A percentile compares a stretch with the other conserved stretches of the same genome.
These are phyloP conservation scores for Harpalus rubripes DNA, from an alignment of 2,888 invertebrate genomes.

Conservation along the genomic window DNA sequence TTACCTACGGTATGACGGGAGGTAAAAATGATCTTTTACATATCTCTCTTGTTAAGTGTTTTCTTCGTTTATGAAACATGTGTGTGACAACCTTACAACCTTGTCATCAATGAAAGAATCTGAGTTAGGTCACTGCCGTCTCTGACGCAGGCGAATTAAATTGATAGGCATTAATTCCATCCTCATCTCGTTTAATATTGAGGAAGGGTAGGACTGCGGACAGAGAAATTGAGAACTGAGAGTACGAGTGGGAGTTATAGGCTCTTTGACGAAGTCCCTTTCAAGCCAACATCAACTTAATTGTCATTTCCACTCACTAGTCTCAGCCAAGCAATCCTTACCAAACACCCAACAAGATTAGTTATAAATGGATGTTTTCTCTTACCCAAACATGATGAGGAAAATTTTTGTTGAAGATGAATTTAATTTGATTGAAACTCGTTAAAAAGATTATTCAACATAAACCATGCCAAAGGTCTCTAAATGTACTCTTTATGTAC, in stretches of 20 bases:
- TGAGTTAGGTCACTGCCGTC: no score
- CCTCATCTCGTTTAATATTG: constrained; percentile 43
- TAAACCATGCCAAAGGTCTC: no score
- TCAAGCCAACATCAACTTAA: neutral
- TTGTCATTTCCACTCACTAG: neutral
- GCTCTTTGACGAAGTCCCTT: neutral
- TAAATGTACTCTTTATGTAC: no score
- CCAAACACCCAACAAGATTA: neutral
- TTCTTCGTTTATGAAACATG: no score
- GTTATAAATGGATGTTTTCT: neutral
- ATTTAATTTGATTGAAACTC: no score
- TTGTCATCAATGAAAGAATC: no score
- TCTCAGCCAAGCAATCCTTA: neutral
- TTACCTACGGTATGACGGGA: no score
- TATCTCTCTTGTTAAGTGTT: no score
- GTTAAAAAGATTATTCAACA: no score
- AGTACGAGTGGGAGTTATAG: neutral
- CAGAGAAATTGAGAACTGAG: no score
- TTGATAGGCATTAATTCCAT: constrained; percentile 17
- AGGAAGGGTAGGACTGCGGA: constrained; percentile 3
- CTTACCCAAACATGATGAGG: neutral
- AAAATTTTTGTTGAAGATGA: neutral
- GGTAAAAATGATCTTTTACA: no score
- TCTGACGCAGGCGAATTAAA: constrained; percentile 19
- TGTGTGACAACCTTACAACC: no score